A percentile compares a stretch with the other conserved stretches of the same genome.
These are phyloP conservation scores for Apodemus sylvaticus DNA, from an alignment of 2,113 vertebrate genomes.

Conservation along the genomic window DNA sequence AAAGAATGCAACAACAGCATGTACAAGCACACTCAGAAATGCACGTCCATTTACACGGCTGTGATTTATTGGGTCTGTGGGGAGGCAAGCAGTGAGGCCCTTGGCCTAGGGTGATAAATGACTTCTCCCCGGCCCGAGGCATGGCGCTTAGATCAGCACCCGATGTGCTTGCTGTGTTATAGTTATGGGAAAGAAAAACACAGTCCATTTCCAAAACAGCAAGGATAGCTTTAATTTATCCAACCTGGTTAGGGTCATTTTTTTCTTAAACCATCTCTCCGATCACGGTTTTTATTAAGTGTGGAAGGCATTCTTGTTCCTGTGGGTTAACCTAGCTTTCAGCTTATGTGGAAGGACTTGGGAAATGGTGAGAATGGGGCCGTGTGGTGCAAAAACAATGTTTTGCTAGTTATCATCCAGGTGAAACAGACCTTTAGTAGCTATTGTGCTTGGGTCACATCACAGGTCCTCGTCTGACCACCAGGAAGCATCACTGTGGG, in stretches of 20 bases:
- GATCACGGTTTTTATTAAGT: constrained; percentile 47
- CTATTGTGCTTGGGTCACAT: background rate
- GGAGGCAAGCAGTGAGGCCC: background rate
- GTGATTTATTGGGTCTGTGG: background rate
- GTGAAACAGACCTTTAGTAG: background rate
- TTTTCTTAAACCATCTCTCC: background rate
- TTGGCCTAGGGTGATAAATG: background rate
- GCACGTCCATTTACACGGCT: background rate
- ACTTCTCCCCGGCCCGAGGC: background rate
- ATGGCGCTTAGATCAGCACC: background rate
- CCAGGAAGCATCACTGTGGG: background rate
- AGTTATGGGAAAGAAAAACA: background rate
- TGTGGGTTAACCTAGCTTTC: constrained; percentile 45
- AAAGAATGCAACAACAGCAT: constrained; percentile 7
- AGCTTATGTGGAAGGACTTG: background rate
- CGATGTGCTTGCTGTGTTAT: background rate
- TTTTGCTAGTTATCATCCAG: background rate
- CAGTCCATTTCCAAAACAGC: constrained; percentile 18
- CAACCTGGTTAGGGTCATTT: background rate
- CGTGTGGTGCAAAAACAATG: background rate
- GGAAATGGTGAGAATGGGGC: background rate
- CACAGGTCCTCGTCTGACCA: background rate
- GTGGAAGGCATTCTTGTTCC: constrained; percentile 18
- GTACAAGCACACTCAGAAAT: background rate
- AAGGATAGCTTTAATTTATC: constrained; percentile 21